Percentiles rank a stretch among this genome's conserved stretches.
These are phyloP conservation scores for Conus betulinus DNA, from an alignment of 1,140 invertebrate species.

Conservation along the genomic window DNA sequence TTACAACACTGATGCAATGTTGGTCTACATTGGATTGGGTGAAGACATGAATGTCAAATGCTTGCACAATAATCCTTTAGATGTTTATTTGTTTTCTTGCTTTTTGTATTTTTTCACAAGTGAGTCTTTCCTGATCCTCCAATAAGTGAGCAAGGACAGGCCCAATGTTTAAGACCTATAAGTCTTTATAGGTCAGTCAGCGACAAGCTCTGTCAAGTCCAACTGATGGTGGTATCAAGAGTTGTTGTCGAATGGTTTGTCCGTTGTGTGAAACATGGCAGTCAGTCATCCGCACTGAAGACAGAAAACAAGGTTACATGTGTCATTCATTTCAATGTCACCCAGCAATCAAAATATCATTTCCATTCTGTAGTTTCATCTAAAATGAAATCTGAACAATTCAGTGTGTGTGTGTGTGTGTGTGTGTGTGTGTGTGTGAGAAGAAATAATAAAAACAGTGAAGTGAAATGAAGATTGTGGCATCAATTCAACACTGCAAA, in stretches of 20 bases:
- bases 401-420: background rate
- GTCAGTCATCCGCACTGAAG: conserved; percentile 15
- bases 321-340: background rate
- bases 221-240: background rate
- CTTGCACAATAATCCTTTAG: background rate
- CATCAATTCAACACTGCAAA: background rate
- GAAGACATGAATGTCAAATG: background rate
- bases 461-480: background rate
- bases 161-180: background rate
- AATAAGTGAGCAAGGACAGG: background rate
- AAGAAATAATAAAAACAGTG: background rate
- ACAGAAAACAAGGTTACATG: background rate
- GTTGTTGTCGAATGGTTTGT: conserved; percentile 12
- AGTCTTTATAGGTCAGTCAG: background rate
- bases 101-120: background rate
- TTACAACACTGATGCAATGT: too few relatives aligned
- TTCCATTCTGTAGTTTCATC: background rate
- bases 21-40: too few relatives aligned
- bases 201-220: background rate
- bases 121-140: background rate
- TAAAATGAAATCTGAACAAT: background rate
- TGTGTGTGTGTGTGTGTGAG: background rate
- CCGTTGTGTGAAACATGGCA: conserved; percentile 24
- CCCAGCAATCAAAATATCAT: background rate
- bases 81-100: background rate